Percentiles rank a stretch among this genome's conserved stretches.
phyloP scores from a whole-genome alignment of 2,797 vertebrate species.

The Eulemur mongoz region DNA sequence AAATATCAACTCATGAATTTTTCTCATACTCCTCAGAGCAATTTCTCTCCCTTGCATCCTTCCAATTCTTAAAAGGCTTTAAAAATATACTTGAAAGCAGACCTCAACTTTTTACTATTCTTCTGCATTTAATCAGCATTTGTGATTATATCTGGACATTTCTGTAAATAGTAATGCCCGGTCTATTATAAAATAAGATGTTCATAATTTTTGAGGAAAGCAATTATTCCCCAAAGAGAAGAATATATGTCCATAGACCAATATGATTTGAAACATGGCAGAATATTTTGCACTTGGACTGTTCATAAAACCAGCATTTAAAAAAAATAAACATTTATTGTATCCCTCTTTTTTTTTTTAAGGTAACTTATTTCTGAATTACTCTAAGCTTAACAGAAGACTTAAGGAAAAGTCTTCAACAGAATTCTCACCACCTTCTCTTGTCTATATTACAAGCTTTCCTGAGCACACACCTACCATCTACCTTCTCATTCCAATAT shows the following conservation, averaged over 20 bases:
- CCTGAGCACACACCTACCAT: not conserved
- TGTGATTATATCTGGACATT: not conserved
- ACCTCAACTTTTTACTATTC: not conserved
- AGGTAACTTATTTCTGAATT: not conserved
- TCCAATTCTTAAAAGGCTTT: not conserved
- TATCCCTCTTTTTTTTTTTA: not conserved
- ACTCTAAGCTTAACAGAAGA: not conserved
- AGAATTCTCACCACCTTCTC: not conserved
- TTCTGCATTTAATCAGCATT: not conserved
- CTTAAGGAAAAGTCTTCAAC: not conserved
- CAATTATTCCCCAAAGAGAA: not conserved
- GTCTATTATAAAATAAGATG: not conserved
- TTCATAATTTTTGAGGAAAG: not conserved
- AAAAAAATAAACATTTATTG: not conserved
- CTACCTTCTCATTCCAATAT: not conserved
- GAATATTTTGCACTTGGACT: not conserved
- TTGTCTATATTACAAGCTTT: not conserved
- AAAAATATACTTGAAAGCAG: not conserved
- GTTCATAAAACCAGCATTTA: not conserved
- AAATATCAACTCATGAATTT: not conserved
- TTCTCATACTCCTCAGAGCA: not conserved
- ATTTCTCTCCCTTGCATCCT: not conserved
- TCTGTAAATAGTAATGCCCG: constrained; percentile 9
- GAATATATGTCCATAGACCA: not conserved
- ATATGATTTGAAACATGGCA: not conserved